Conservation (phyloP, 2,888 invertebrate genomes). For the Branchellion lobata region DNA sequence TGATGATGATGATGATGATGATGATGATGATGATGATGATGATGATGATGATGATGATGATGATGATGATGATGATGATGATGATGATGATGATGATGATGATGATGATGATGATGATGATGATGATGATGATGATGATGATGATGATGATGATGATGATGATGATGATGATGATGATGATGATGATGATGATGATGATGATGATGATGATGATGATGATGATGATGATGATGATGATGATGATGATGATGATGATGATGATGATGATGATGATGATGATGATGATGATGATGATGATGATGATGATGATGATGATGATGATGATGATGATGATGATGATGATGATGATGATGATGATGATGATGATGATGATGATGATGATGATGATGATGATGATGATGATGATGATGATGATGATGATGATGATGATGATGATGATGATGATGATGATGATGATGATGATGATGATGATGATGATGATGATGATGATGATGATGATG, state of each 20-base stretch:
- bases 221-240: conserved; percentile 9
- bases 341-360: conserved; percentile 9
- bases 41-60: too few relatives aligned
- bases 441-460: conserved; percentile 24
- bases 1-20: too few relatives aligned
- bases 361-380: conserved; percentile 9
- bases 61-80: too few relatives aligned
- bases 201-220: conserved; percentile 9
- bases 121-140: too few relatives aligned
- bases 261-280: conserved; percentile 9
- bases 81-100: too few relatives aligned
- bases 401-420: conserved; percentile 9
- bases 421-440: conserved; percentile 21
- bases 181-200: conserved; percentile 9
- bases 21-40: too few relatives aligned
- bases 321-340: conserved; percentile 9
- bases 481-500: conserved; percentile 5
- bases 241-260: conserved; percentile 9
- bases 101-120: too few relatives aligned
- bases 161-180: conserved; percentile 6
- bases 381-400: conserved; percentile 9
- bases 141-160: conserved; percentile 9
- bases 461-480: conserved; percentile 22
- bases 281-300: conserved; percentile 9
- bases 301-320: conserved; percentile 9